Base-by-base conservation (phyloP, 2,797 vertebrate genomes). In the Esox lucius region DNA sequence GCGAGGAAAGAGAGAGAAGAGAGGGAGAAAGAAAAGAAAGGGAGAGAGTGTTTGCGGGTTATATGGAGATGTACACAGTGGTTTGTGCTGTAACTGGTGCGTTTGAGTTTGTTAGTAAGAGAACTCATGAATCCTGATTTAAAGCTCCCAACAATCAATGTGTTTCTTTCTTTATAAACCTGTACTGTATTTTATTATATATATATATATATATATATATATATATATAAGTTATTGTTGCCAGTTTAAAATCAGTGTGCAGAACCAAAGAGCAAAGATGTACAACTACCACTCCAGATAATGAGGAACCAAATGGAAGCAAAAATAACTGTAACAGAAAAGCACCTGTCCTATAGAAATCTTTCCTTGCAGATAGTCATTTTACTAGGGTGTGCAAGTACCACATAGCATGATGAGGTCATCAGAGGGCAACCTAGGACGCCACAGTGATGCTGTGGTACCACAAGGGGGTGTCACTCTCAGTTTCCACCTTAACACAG, bases 191-290 rank as follows among this genome's bases (percentile, higher is more conserved):
- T 48, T 33, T 78, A 70, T 8, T 79, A 62, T 80, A 78, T 56
- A 56, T 19, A 22, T 56, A 22, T 17, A 7, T 39, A 39, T 39
- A 39, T 39, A 7, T 7, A 7, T 39, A 7, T 39, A 7, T 39
- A 7, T 3, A 7, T 39, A 35, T 39, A 82, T 78, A 49, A 71
- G 71, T 82, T 78, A 64, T 79, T 81, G 13, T 77, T 80, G 80
- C 78, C 80, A 72, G 67, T 83, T 86, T 86, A 46, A 83, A 85
- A 83, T 82, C 83, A 88, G 76, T 76, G 76, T 75, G 82, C 64
- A 83, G 88, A 80, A 87, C 90, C 87, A 90, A 91, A 90, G 86
- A 89, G 77, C 19, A 22, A 68, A 80, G 71, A 73, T 80, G 73
- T 73, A 77, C 67, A 79, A 75, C 69, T 79, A 83, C 73, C 80